A percentile compares a stretch with the other conserved stretches of the same genome.
Conservation (phyloP, 2,888 invertebrate species). For the Eulithis testata region DNA sequence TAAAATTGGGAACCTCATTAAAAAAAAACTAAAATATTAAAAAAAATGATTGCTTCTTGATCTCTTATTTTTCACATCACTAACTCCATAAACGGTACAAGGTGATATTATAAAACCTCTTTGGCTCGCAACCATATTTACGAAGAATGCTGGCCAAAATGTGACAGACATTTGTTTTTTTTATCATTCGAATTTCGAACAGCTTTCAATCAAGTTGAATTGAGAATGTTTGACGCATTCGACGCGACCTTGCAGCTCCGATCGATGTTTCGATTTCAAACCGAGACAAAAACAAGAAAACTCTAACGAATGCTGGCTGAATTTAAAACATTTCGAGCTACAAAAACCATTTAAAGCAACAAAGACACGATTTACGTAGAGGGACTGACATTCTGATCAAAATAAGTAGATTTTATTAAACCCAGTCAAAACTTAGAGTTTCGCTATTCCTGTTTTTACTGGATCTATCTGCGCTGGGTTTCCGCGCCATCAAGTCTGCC, state of each 20-base stretch:
- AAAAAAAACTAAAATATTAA: neutral
- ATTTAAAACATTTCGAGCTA: conserved; percentile 34
- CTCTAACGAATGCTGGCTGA: conserved; percentile 41
- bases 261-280: conserved; percentile 42
- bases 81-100: conserved; percentile 51
- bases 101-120: conserved; percentile 56
- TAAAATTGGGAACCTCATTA: neutral
- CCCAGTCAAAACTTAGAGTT: neutral
- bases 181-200: conserved; percentile 54
- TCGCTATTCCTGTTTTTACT: neutral
- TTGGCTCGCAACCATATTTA: conserved; percentile 51
- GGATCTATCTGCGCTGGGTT: neutral
- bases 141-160: conserved; percentile 52
- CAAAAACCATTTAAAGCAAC: conserved; percentile 27
- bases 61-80: conserved; percentile 44
- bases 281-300: conserved; percentile 39
- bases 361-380: conserved; percentile 28
- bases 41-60: conserved; percentile 8
- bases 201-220: conserved; percentile 61
- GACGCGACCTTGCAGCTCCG: conserved; percentile 44
- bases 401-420: conserved; percentile 1
- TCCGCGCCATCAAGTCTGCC: neutral
- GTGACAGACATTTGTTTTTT: conserved; percentile 52
- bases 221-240: conserved; percentile 47
- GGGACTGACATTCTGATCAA: conserved; percentile 7